Evolutionary conservation across 2,888 invertebrate genomes (phyloP), one percentile per base, ranked within the genome.

Genomic region (Lasioglossum marginatum): DNA sequence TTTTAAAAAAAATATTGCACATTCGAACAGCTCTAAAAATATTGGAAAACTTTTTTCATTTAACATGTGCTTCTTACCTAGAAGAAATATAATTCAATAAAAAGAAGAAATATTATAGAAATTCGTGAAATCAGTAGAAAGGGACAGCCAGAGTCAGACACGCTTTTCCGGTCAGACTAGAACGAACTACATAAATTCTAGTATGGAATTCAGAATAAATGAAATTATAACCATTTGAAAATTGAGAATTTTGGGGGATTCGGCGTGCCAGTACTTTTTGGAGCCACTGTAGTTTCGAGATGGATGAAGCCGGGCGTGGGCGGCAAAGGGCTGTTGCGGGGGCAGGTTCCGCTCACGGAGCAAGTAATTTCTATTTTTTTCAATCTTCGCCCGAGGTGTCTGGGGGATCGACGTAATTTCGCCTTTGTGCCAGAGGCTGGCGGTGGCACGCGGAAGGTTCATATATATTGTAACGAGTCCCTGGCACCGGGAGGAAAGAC

Each of bases 361-460:
- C 70, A 40, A 40, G 91, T 92, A 91, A 93, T 92, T 92, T 92
- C 92, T 91, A 90, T 89, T 92, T 92, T 93, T 93, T 93, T 93
- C 93, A 93, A 94, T 93, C 93, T 92, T 92, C 81, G 89, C 90
- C 43, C 52, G 52, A 60, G 40, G 48, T 80, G 79, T 73, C 77
- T 83, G 40, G 40, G 88, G 90, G 89, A 81, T 89, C 91, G 84
- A 89, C 88, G 92, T 93, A 93, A 93, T 94, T 93, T 92, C 88
- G 89, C 91, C 91, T 93, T 93, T 93, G 92, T 92, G 89, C 88
- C 91, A 79, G 85, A 78, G 91, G 88, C 89, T 88, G 89, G 87
- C 90, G 75, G 66, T 81, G 88, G 90, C 88, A 86, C 91, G 92
- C 91, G 90, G 87, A 87, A 86, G 89, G 91, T 92, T 93, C 94